Conservation (phyloP, 2,888 invertebrate genomes). For the Cataglyphis cursor region DNA sequence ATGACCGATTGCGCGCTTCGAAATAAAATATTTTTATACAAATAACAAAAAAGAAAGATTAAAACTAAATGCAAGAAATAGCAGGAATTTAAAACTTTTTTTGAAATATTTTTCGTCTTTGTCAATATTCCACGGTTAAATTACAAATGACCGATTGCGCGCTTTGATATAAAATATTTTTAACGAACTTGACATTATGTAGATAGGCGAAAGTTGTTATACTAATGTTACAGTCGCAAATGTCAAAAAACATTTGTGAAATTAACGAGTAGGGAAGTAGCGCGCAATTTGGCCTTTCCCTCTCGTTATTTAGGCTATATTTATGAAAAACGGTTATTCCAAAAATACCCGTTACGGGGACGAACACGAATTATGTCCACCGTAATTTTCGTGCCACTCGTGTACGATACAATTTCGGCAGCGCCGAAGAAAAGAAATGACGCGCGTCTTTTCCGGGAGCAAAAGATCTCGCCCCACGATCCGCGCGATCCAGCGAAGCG, state of each 20-base stretch:
- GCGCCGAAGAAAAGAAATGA: neutral
- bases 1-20: too few species aligned
- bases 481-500: constrained; percentile 37
- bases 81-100: too few species aligned
- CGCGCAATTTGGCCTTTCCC: neutral
- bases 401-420: neutral
- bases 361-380: constrained; percentile 10
- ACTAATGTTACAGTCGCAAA: neutral
- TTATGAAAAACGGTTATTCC: constrained; percentile 6
- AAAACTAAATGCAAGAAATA: neutral
- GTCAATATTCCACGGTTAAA: neutral
- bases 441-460: constrained; percentile 59
- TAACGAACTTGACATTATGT: neutral
- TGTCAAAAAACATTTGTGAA: neutral
- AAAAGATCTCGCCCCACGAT: neutral
- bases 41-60: neutral
- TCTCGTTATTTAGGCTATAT: constrained; percentile 18
- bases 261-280: constrained; percentile 28
- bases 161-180: neutral
- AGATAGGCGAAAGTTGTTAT: neutral
- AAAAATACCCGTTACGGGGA: neutral
- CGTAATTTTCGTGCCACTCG: constrained; percentile 22
- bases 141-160: neutral
- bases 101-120: too few species aligned
- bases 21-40: neutral